Percentiles rank a stretch among this genome's conserved stretches.
Evolutionary conservation across 23 tunicate genomes (phyloP).

Genomic region (Clavelina lepadiformis): DNA sequence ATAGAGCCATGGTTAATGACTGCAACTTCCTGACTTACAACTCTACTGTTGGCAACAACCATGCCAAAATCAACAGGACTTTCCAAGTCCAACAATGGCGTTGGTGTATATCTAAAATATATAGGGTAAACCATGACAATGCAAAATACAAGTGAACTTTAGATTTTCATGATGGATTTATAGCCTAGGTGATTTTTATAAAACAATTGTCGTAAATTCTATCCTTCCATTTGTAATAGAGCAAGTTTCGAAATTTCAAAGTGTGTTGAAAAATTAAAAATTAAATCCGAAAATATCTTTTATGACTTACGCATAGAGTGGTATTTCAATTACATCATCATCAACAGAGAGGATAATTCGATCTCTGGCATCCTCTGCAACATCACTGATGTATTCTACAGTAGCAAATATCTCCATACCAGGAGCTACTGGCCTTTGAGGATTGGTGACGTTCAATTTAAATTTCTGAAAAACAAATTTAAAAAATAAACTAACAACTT

Average conservation of each 20-base stretch:
- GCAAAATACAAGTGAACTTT: no score
- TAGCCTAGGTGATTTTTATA: no score
- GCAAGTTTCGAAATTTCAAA: no score
- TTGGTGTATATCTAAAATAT: conserved; percentile 66
- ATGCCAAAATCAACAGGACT: conserved; percentile 91
- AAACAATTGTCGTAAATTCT: no score
- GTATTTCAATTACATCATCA: conserved; percentile 80
- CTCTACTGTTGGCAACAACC: conserved; percentile 82
- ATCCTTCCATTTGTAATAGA: no score
- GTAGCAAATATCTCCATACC: conserved; percentile 66
- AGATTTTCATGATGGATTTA: no score
- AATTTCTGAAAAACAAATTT: conserved; percentile 55
- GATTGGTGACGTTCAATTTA: conserved; percentile 52
- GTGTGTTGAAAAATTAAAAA: no score
- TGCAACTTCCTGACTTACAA: conserved; percentile 75
- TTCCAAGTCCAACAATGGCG: conserved; percentile 78
- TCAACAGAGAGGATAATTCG: conserved; percentile 67
- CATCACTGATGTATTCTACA: conserved; percentile 50
- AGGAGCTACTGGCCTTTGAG: conserved; percentile 79
- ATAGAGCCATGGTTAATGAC: conserved; percentile 79
- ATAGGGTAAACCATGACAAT: no score
- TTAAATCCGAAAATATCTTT: no score
- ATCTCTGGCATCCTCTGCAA: conserved; percentile 74
- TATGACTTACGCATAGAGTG: conserved; percentile 93
- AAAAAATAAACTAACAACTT: no score